Conservation (phyloP, 2,888 invertebrate genomes). For the Harpalus rufipes region DNA sequence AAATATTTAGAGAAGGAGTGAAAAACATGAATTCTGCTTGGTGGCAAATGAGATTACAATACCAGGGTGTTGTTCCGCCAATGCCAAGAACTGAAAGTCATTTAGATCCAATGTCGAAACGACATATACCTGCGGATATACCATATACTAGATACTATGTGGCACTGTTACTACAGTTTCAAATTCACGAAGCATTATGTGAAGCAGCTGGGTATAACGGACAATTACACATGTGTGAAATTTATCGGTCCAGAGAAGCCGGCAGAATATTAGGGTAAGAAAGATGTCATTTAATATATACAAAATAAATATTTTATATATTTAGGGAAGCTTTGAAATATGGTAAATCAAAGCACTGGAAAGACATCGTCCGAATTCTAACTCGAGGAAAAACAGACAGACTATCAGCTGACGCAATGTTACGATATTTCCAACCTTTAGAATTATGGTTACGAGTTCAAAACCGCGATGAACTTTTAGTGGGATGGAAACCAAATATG, state of each 20-base stretch:
- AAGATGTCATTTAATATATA: too few relatives aligned
- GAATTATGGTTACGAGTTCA: slow-evolving; percentile 87
- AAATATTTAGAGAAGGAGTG: slow-evolving; percentile 87
- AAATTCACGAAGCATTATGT: slow-evolving; percentile 89
- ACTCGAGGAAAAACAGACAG: slow-evolving; percentile 85
- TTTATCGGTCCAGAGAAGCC: slow-evolving; percentile 89
- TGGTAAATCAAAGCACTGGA: slow-evolving; percentile 84
- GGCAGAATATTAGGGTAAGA: slow-evolving; percentile 86
- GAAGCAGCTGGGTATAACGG: slow-evolving; percentile 84
- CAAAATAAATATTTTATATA: background rate
- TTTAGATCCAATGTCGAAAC: slow-evolving; percentile 91
- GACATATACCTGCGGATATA: slow-evolving; percentile 88
- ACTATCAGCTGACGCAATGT: slow-evolving; percentile 87
- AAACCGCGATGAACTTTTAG: slow-evolving; percentile 84
- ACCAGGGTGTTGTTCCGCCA: slow-evolving; percentile 88
- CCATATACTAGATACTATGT: slow-evolving; percentile 89
- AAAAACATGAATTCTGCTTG: slow-evolving; percentile 85
- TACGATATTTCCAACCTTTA: slow-evolving; percentile 91
- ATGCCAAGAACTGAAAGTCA: slow-evolving; percentile 84
- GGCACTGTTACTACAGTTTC: slow-evolving; percentile 90
- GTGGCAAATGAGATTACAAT: slow-evolving; percentile 87
- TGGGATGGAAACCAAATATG: slow-evolving; percentile 87
- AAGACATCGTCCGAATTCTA: slow-evolving; percentile 86
- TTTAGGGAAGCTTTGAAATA: slow-evolving; percentile 82
- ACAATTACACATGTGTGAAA: slow-evolving; percentile 89